Conservation (phyloP, 2,888 invertebrate genomes). For the Oligia fasciuncula region DNA sequence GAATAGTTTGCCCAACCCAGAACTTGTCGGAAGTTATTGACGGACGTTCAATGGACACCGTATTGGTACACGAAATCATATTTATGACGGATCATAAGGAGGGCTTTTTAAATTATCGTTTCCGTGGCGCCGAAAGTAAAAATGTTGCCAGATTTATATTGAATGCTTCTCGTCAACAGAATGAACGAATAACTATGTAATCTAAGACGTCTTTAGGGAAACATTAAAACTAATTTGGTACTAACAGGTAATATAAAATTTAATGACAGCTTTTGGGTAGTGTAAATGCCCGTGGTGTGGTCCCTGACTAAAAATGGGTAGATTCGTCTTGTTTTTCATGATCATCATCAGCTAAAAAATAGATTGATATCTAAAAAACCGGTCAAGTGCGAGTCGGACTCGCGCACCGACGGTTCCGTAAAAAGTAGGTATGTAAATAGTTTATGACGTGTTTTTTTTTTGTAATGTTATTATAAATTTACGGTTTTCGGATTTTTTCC, state of each 20-base stretch:
- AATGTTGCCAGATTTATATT: conserved; percentile 44
- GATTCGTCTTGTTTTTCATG: neutral
- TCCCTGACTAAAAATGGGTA: conserved; percentile 7
- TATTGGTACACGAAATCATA: conserved; percentile 55
- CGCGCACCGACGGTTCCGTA: too few species aligned
- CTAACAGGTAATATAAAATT: conserved; percentile 36
- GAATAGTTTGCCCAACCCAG: conserved; percentile 49
- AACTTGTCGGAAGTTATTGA: conserved; percentile 62
- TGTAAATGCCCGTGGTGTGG: conserved; percentile 13
- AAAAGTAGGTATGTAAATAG: too few species aligned
- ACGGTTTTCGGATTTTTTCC: too few species aligned
- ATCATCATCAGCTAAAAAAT: neutral
- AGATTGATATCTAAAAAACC: neutral
- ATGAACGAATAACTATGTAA: conserved; percentile 43
- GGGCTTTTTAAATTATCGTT: conserved; percentile 55
- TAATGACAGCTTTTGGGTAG: conserved; percentile 28
- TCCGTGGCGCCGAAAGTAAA: conserved; percentile 60
- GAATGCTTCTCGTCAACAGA: conserved; percentile 31
- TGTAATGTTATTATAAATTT: too few species aligned
- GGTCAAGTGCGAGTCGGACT: too few species aligned
- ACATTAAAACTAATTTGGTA: conserved; percentile 53
- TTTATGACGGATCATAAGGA: conserved; percentile 61
- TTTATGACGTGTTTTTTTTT: too few species aligned
- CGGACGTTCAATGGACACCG: conserved; percentile 54
- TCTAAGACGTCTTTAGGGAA: conserved; percentile 40